Evolutionary conservation across 2,797 vertebrate genomes (phyloP), one percentile per base, ranked within the genome.

Genomic region (Lacerta agilis): DNA sequence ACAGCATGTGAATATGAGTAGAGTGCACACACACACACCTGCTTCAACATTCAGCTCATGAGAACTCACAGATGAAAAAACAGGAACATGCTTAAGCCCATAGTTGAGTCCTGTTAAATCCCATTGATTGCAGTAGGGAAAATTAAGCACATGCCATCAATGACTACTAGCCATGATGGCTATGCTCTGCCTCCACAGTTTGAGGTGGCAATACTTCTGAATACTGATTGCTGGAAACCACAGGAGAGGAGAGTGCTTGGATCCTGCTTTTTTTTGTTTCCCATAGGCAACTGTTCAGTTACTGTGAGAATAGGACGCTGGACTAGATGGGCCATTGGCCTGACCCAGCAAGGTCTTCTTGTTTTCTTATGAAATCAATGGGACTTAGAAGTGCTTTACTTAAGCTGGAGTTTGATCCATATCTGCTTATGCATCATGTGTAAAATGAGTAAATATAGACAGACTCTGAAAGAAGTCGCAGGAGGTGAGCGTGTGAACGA

Each of bases 401-500:
- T 55, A 69, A n/a, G 58, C 6, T 69, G 38, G 10, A 86, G 27
- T 38, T 29, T 61, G 49, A 3, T 9, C 67, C 38, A n/a, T 1
- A 2, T 64, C 36, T 72, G 10, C 90, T 58, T 88, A 7, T 73
- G 3, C 29, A 93, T 83, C n/a, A 1, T 0, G 41, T 75, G 1
- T 58, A 25, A 43, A 86, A 94, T 92, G 87, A 83, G 55, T 7
- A 85, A 64, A 45, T 55, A 88, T 67, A 29, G 78, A 7, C 71
- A 4, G 87, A 90, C 73, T 43, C 49, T 84, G 38, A 27, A 69
- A 71, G 89, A 72, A 82, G 88, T 89, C 87, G 9, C 5, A 83
- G 38, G 88, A 49, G 9, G 15, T 55, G 23, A 10, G 77, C 25
- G 8, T 76, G 25, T 82, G 67, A 67, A 76, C 45, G 23, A 66